Conservation (phyloP, 2,113 vertebrate species). For the Odontophorus gujanensis region DNA sequence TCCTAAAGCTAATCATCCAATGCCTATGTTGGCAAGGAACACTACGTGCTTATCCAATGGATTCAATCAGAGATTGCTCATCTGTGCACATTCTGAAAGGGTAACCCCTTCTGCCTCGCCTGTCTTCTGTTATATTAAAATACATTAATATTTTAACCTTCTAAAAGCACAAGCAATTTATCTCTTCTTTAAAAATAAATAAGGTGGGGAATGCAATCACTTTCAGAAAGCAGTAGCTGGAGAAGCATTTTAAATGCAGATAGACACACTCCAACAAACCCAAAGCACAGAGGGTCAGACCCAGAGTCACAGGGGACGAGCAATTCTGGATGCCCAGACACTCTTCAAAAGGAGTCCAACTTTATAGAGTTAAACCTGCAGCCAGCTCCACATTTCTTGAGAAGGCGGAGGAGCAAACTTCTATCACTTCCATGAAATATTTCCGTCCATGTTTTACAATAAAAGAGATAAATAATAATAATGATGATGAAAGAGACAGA, state of each 20-base stretch:
- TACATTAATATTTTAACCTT: slow-evolving; percentile 59
- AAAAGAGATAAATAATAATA: slow-evolving; percentile 15
- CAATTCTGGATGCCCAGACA: neutral
- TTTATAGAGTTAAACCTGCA: neutral
- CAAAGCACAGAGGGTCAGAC: neutral
- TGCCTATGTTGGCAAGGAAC: neutral
- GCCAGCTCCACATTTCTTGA: neutral
- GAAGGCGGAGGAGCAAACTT: neutral
- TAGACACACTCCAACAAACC: neutral
- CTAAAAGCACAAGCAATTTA: slow-evolving; percentile 48
- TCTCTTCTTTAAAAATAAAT: slow-evolving; percentile 65
- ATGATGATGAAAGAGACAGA: neutral
- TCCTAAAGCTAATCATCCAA: slow-evolving; percentile 6
- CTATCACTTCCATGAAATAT: neutral
- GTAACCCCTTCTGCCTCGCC: neutral
- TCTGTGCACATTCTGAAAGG: neutral
- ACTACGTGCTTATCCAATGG: neutral
- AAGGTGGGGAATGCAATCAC: neutral
- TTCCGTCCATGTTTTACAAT: neutral
- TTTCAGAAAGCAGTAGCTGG: neutral
- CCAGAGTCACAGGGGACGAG: neutral
- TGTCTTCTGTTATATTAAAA: slow-evolving; percentile 13
- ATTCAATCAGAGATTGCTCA: neutral
- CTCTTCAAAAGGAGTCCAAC: neutral
- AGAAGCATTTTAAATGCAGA: neutral